These are phyloP conservation scores for Mactra quadrangularis DNA, from an alignment of 1,140 invertebrate genomes.

Conservation along the genomic window DNA sequence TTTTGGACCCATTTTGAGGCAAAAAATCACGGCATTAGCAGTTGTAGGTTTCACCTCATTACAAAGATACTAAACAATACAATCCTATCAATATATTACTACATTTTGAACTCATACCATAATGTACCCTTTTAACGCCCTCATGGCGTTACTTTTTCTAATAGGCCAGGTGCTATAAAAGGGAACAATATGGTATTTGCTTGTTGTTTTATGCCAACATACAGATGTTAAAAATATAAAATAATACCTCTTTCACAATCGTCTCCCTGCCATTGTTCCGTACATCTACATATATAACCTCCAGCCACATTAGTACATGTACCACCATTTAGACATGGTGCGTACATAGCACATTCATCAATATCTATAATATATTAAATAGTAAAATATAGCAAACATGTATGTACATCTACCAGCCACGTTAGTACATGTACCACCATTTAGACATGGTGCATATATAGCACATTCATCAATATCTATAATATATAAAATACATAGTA, in stretches of 20 bases:
- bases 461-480: conserved; percentile 74
- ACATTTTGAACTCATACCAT: too few relatives aligned
- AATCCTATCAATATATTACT: too few relatives aligned
- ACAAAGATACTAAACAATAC: too few relatives aligned
- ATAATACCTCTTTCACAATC: conserved; percentile 67
- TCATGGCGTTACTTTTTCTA: too few relatives aligned
- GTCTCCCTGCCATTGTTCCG: conserved; percentile 65
- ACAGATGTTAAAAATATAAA: too few relatives aligned
- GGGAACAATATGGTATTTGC: too few relatives aligned
- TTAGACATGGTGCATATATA: conserved; percentile 72
- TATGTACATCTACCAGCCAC: conserved; percentile 70
- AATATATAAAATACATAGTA: conserved; percentile 21
- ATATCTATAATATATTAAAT: conserved; percentile 64
- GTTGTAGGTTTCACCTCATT: too few relatives aligned
- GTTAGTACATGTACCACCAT: conserved; percentile 76
- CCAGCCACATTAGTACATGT: conserved; percentile 74
- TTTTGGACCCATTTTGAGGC: too few relatives aligned
- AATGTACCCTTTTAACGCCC: too few relatives aligned
- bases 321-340: conserved; percentile 76
- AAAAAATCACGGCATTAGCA: too few relatives aligned
- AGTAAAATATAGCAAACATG: not conserved
- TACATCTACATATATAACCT: conserved; percentile 73
- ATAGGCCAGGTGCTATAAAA: too few relatives aligned
- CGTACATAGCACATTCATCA: conserved; percentile 73
- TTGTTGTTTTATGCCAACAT: too few relatives aligned